phyloP scores from a whole-genome alignment of 1,140 invertebrate species.

The Cataglyphis hispanica region DNA sequence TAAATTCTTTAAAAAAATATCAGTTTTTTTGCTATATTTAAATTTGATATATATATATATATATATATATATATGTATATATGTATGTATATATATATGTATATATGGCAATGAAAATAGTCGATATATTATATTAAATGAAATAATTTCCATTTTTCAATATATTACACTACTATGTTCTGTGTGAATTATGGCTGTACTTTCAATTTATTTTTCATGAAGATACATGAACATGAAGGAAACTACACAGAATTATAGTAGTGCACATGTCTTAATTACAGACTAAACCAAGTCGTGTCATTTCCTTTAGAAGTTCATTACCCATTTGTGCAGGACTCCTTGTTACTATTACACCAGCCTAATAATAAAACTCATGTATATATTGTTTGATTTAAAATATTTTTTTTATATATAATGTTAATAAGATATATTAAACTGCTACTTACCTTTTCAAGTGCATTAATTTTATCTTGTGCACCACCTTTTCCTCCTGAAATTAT shows the following conservation, averaged over 20 bases:
- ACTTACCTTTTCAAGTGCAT: conserved; percentile 95
- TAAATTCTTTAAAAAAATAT: conserved; percentile 67
- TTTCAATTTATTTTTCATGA: conserved; percentile 81
- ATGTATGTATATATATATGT: too few relatives aligned
- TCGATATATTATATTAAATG: conserved; percentile 29
- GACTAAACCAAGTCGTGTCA: conserved; percentile 91
- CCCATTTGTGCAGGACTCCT: conserved; percentile 99
- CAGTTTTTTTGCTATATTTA: conserved; percentile 28
- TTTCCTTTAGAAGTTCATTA: conserved; percentile 94
- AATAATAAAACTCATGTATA: conserved; percentile 61
- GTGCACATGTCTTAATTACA: conserved; percentile 73
- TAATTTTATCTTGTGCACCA: conserved; percentile 99
- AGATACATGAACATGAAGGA: conserved; percentile 84
- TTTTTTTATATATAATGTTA: conserved; percentile 16
- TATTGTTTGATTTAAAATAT: conserved; percentile 14
- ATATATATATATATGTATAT: conserved; percentile 19
- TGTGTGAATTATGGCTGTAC: conserved; percentile 63
- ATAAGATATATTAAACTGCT: not conserved
- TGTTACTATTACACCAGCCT: conserved; percentile 97
- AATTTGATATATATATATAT: not conserved
- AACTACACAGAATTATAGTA: conserved; percentile 83
- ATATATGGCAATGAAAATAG: conserved; percentile 34
- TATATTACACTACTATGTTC: conserved; percentile 58
- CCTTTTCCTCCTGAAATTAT: conserved; percentile 99
- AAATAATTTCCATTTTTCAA: conserved; percentile 44